phyloP scores from a whole-genome alignment of 2,113 vertebrate genomes.

The Pelusios castaneus region DNA sequence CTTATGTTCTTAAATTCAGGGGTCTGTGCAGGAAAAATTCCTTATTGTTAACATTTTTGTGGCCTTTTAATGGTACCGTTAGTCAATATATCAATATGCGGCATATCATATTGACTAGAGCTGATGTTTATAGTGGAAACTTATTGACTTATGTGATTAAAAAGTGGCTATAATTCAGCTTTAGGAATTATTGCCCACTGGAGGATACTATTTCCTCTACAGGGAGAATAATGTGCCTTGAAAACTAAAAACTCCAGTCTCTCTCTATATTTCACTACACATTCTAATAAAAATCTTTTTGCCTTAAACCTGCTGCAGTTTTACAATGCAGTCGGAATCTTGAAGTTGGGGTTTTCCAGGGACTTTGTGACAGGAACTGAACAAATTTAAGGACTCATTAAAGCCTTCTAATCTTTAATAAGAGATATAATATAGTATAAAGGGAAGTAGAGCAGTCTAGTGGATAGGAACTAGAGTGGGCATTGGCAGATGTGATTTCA shows the following conservation, averaged over 20 bases:
- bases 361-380: neutral
- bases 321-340: conserved; percentile 4
- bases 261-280: conserved; percentile 54
- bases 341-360: neutral
- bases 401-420: neutral
- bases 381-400: neutral
- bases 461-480: neutral
- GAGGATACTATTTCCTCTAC: conserved; percentile 71
- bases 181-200: conserved; percentile 64
- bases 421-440: neutral
- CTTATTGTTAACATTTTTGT: conserved; percentile 64
- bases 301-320: neutral
- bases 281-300: conserved; percentile 51
- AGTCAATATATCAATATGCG: conserved; percentile 74
- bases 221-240: conserved; percentile 69
- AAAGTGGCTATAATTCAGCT: conserved; percentile 71
- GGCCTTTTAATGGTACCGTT: conserved; percentile 69
- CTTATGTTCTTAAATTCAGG: conserved; percentile 62
- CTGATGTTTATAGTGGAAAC: conserved; percentile 73
- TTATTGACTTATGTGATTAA: conserved; percentile 72
- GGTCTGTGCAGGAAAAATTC: conserved; percentile 60
- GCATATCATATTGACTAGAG: conserved; percentile 72
- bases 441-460: neutral
- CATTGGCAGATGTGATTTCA: neutral
- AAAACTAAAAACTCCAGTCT: conserved; percentile 65